Evolutionary conservation across 2,797 vertebrate genomes (phyloP).

Genomic region (Xenops minutus): DNA sequence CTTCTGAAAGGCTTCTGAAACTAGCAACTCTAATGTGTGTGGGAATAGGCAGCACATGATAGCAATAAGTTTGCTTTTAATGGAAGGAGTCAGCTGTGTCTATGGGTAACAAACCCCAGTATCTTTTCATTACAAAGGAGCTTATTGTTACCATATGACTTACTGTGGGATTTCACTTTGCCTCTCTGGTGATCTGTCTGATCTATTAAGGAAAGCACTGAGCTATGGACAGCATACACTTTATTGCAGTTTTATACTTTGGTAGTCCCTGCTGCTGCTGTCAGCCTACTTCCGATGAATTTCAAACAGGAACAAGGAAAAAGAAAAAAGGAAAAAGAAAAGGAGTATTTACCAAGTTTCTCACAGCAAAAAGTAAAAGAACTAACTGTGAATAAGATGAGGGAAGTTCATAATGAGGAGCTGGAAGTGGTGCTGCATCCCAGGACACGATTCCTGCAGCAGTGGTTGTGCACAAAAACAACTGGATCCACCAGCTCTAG

Average conservation of each 20-base stretch:
- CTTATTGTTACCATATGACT: constrained; percentile 43
- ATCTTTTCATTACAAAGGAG: constrained; percentile 57
- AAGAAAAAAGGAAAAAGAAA: background rate
- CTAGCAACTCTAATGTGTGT: constrained; percentile 28
- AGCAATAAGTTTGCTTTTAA: constrained; percentile 51
- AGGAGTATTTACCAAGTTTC: background rate
- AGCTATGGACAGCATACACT: constrained; percentile 46
- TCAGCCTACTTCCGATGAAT: constrained; percentile 6
- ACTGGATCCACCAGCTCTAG: background rate
- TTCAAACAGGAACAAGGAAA: background rate
- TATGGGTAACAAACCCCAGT: constrained; percentile 16
- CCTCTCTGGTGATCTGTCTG: constrained; percentile 49
- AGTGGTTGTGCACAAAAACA: background rate
- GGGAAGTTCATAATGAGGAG: background rate
- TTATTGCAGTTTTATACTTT: constrained; percentile 49
- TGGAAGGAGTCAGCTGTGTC: constrained; percentile 42
- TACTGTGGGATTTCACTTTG: constrained; percentile 51
- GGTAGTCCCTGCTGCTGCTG: constrained; percentile 22
- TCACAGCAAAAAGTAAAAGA: background rate
- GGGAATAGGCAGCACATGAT: constrained; percentile 55
- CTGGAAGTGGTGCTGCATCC: background rate
- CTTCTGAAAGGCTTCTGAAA: constrained; percentile 53
- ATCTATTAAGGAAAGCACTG: constrained; percentile 57
- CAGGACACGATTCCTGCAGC: background rate
- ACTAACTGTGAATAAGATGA: background rate